These are phyloP conservation scores for Ispidina lecontei DNA, from an alignment of 2,797 vertebrate genomes.

Conservation along the genomic window DNA sequence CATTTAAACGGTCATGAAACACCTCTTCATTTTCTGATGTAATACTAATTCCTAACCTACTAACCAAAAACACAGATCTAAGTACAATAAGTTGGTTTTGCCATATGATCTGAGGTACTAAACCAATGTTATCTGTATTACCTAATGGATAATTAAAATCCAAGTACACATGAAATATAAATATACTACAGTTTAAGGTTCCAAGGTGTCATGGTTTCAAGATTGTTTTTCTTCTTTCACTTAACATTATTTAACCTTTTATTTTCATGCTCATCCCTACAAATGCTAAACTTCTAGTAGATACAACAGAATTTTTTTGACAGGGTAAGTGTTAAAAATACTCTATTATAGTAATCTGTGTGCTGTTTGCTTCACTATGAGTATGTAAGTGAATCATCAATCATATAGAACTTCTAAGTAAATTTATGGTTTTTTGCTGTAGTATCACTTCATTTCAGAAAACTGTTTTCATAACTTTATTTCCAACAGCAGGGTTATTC, in stretches of 20 bases:
- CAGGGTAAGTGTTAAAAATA: background rate
- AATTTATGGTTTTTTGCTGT: background rate
- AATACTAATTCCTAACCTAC: background rate
- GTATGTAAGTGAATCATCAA: background rate
- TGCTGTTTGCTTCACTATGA: background rate
- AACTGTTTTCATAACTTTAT: background rate
- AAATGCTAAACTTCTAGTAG: background rate
- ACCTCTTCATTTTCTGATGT: background rate
- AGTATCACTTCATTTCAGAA: background rate
- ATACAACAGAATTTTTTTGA: background rate
- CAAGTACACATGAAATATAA: fast-evolving
- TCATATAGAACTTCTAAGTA: background rate
- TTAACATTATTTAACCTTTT: background rate
- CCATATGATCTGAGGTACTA: background rate
- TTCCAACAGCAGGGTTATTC: background rate
- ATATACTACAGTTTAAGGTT: background rate
- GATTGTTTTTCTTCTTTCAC: background rate
- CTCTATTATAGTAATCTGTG: background rate
- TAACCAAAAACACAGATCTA: background rate
- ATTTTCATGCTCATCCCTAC: background rate
- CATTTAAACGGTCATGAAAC: background rate
- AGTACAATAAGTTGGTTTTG: background rate
- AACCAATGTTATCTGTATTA: background rate
- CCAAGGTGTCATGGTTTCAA: background rate
- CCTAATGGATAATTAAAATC: background rate